These are phyloP conservation scores for Solenopsis fugax DNA, from an alignment of 1,140 invertebrate genomes.

Conservation along the genomic window DNA sequence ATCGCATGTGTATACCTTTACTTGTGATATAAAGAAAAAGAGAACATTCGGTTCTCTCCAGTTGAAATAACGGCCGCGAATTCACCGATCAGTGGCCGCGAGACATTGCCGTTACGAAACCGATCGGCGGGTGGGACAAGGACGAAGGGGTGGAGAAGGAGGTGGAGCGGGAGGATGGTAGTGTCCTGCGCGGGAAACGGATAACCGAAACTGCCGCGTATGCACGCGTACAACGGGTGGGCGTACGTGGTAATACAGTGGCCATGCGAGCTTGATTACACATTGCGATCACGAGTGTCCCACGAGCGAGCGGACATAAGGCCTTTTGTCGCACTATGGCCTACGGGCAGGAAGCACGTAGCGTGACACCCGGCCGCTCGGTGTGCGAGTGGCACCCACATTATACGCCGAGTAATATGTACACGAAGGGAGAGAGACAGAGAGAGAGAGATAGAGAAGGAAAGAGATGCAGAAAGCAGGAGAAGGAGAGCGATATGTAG, in stretches of 20 bases:
- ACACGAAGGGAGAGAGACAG: slow-evolving; percentile 65
- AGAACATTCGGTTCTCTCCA: background rate
- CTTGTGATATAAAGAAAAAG: slow-evolving; percentile 15
- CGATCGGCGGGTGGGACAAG: slow-evolving; percentile 56
- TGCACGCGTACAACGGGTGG: slow-evolving; percentile 73
- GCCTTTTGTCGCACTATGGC: slow-evolving; percentile 84
- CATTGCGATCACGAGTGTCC: slow-evolving; percentile 85
- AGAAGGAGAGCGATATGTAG: slow-evolving; percentile 19
- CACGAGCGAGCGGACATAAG: slow-evolving; percentile 84
- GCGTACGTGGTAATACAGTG: slow-evolving; percentile 80
- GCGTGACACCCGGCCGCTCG: slow-evolving; percentile 83
- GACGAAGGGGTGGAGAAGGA: background rate
- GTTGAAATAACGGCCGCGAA: slow-evolving; percentile 34
- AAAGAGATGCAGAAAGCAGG: background rate
- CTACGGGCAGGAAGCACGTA: slow-evolving; percentile 86
- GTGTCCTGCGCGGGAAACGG: slow-evolving; percentile 72
- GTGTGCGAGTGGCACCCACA: slow-evolving; percentile 79
- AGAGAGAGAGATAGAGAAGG: slow-evolving; percentile 36
- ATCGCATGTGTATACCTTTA: background rate
- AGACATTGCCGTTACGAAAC: slow-evolving; percentile 62
- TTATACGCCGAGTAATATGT: slow-evolving; percentile 81
- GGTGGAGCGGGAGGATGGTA: slow-evolving; percentile 51
- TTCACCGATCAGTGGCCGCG: slow-evolving; percentile 41
- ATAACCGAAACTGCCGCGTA: slow-evolving; percentile 71
- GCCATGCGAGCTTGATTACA: slow-evolving; percentile 84